Percentiles rank a stretch among this genome's conserved stretches.
Evolutionary conservation across 2,888 invertebrate species (phyloP).

Genomic region (Polia nebulosa): DNA sequence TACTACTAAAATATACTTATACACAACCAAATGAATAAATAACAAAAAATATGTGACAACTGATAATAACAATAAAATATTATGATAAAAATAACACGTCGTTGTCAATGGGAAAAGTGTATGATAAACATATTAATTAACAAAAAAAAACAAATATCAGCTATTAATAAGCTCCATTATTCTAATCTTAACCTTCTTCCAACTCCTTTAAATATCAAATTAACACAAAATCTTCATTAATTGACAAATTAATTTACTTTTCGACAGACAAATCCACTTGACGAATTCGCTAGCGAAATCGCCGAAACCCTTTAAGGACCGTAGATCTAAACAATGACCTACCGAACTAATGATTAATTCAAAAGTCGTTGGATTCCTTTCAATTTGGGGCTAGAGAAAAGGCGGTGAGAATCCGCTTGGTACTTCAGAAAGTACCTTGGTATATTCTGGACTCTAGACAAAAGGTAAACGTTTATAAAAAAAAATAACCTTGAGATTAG

Average conservation of each 20-base stretch:
- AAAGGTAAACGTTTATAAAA: no score
- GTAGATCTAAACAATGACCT: constrained; percentile 84
- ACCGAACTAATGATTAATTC: constrained; percentile 89
- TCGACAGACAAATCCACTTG: constrained; percentile 84
- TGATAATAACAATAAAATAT: no score
- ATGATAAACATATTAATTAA: not conserved
- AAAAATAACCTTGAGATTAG: no score
- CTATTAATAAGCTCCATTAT: constrained; percentile 21
- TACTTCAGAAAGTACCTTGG: no score
- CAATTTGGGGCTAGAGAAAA: constrained; percentile 71
- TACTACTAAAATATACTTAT: no score
- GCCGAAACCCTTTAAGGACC: constrained; percentile 79
- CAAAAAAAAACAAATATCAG: constrained; percentile 17
- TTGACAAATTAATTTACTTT: constrained; percentile 80
- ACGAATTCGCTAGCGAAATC: constrained; percentile 76
- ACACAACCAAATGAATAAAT: no score
- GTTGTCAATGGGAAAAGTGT: no score
- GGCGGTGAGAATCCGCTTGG: constrained; percentile 43
- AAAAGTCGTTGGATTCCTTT: constrained; percentile 85
- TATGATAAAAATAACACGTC: no score
- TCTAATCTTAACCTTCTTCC: constrained; percentile 47
- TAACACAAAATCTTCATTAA: constrained; percentile 65
- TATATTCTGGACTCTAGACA: no score
- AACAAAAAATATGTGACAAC: no score
- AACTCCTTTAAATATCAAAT: constrained; percentile 60